Percentiles rank a stretch among this genome's conserved stretches.
Conservation (phyloP, 1,140 invertebrate species). For the Capitella teleta region DNA sequence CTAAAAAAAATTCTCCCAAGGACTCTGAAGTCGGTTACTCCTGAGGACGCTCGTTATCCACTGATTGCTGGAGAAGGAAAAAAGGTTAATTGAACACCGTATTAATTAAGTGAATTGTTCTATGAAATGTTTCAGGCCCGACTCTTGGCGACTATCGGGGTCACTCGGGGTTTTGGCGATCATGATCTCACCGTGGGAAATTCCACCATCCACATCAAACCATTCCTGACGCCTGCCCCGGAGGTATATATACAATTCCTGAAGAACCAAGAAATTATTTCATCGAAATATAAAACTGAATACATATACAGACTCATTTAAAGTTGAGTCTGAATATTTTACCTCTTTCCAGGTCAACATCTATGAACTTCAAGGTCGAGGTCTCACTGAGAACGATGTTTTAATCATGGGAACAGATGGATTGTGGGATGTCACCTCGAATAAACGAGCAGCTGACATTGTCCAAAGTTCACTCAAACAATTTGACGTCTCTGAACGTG, state of each 20-base stretch:
- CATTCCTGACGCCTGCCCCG: conserved; percentile 48
- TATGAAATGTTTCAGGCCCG: conserved; percentile 53
- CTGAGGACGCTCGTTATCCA: conserved; percentile 61
- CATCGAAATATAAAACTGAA: no score
- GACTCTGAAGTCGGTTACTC: conserved; percentile 60
- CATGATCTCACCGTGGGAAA: conserved; percentile 60
- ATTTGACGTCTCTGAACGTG: not conserved
- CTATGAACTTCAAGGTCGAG: conserved; percentile 41
- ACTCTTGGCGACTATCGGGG: conserved; percentile 71
- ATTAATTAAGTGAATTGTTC: conserved; percentile 9
- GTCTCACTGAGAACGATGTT: conserved; percentile 56
- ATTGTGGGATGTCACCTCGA: conserved; percentile 71
- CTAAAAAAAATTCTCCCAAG: conserved; percentile 18
- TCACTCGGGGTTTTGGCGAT: conserved; percentile 78
- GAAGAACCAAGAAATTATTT: no score
- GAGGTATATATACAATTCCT: conserved; percentile 20
- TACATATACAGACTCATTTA: no score
- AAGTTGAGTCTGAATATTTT: no score
- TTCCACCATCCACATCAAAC: conserved; percentile 63
- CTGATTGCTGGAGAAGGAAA: conserved; percentile 68
- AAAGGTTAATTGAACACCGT: conserved; percentile 55
- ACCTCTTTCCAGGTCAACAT: conserved; percentile 50
- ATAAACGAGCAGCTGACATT: conserved; percentile 53
- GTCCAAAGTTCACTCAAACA: not conserved
- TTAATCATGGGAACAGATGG: conserved; percentile 74